Evolutionary conservation across 2,888 invertebrate genomes (phyloP), one percentile per base, ranked within the genome.

Genomic region (Antheraea assamensis): DNA sequence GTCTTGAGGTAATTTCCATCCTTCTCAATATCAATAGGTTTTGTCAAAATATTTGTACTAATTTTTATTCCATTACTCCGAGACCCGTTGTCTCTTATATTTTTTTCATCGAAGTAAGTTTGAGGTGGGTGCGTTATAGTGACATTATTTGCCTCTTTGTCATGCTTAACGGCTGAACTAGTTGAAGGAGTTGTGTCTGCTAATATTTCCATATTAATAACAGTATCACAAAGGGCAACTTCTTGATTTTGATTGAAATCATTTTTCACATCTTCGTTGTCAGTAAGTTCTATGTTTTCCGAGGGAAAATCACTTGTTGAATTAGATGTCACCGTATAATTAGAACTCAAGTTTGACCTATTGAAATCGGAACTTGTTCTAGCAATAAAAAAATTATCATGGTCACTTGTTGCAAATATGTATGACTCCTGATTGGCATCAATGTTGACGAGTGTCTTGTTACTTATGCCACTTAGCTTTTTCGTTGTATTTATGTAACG

Each of bases 341-440:
- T 79, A 5, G 87, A 86, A 64, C 75, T 71, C 3, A 75, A 55
- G 52, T 77, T 79, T 5, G 80, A 75, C 75, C 83, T 81, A 73
- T 84, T 79, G 15, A 85, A 83, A 74, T 85, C 83, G 3, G 87
- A 89, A 76, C 84, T 88, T 21, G 84, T 84, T 75, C 76, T 77
- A 31, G 82, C 82, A 68, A 84, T 82, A 64, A 83, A 76, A 75
- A 80, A 87, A 35, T 78, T 79, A 3, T 84, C 80, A 13, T 83
- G 79, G 19, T 85, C 79, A 76, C 80, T 84, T 0, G 78, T 79
- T 19, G 75, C 49, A 4, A 76, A 70, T 42, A 64, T 73, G 64
- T 61, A 77, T 64, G 75, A 78, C 30, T 75, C 71, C 31, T 76
- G 75, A 64, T 78, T 75, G 13, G 77, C 79, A 4, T 24, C 68